Evolutionary conservation across 2,797 vertebrate species (phyloP).

Genomic region (Ctenopoma kingsleyae): DNA sequence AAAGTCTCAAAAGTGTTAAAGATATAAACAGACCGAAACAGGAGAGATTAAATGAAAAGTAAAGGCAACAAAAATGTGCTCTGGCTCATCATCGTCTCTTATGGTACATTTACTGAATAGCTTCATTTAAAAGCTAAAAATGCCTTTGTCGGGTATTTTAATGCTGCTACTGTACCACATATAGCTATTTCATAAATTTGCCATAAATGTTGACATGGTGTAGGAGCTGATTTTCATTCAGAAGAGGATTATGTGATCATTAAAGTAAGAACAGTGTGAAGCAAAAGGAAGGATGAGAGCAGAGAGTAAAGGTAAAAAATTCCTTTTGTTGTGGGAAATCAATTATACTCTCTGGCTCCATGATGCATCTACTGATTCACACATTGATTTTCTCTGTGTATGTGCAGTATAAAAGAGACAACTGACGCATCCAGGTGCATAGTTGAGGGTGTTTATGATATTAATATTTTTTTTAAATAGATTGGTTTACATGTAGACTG

Average conservation of each 20-base stretch:
- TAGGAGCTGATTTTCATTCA: slow-evolving; percentile 13
- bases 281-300: slow-evolving; percentile 26
- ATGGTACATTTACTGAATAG: background rate
- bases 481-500: slow-evolving; percentile 22
- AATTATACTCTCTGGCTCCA: slow-evolving; percentile 46
- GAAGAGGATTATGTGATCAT: slow-evolving; percentile 30
- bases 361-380: slow-evolving; percentile 62
- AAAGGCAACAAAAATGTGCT: background rate
- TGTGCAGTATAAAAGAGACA: slow-evolving; percentile 21
- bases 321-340: slow-evolving; percentile 70
- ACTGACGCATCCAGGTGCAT: slow-evolving; percentile 30
- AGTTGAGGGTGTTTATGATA: slow-evolving; percentile 38
- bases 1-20: background rate
- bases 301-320: slow-evolving; percentile 51
- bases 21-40: background rate
- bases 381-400: slow-evolving; percentile 55
- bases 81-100: background rate
- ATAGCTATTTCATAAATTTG: slow-evolving; percentile 9
- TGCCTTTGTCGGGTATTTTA: slow-evolving; percentile 6
- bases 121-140: background rate
- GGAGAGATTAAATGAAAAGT: background rate
- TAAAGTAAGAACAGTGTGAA: slow-evolving; percentile 21
- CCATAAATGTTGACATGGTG: slow-evolving; percentile 6
- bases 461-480: slow-evolving; percentile 49
- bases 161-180: slow-evolving; percentile 15